Percentiles rank a stretch among this genome's conserved stretches.
Conservation (phyloP, 2,113 vertebrate species). For the human (Homo sapiens) region GRCh38 chr16:86075001-86075500, state of each 20-base stretch:
- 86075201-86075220: accelerated
- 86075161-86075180: accelerated
- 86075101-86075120: not conserved
- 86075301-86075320: not conserved
- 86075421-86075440: not conserved
- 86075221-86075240: not conserved
- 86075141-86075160: not conserved
- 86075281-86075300: not conserved
- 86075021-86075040: not conserved
- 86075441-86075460: not conserved
- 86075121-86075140: not conserved
- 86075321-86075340: not conserved
- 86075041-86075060: not conserved
- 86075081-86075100: not conserved
- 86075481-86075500: not conserved
- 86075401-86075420: not conserved
- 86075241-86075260: not conserved
- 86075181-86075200: not conserved
- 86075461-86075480: not conserved
- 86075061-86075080: not conserved
- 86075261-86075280: not conserved
- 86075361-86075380: not conserved
- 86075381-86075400: not conserved
- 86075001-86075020: not conserved
- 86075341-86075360: not conserved